Evolutionary conservation across 2,888 invertebrate genomes (phyloP).

Genomic region (Acleris emargana): DNA sequence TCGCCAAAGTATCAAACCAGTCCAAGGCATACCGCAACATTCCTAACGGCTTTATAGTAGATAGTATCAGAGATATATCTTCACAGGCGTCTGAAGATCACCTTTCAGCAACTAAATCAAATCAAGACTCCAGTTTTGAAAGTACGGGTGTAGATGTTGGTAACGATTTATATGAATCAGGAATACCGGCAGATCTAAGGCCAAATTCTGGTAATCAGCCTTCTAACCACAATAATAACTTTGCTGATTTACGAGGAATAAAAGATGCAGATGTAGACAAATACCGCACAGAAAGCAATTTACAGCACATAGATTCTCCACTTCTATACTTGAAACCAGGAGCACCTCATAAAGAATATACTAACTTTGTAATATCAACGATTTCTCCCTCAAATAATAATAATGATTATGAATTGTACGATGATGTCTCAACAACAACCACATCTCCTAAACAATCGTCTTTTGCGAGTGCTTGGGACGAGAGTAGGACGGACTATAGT

Average conservation of each 20-base stretch:
- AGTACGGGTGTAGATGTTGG: slow-evolving; percentile 66
- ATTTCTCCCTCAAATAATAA: slow-evolving; percentile 59
- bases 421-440: slow-evolving; percentile 64
- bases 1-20: slow-evolving; percentile 59
- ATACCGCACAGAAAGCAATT: slow-evolving; percentile 72
- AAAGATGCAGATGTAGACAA: slow-evolving; percentile 75
- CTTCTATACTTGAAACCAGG: slow-evolving; percentile 79
- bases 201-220: slow-evolving; percentile 48
- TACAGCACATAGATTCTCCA: slow-evolving; percentile 84
- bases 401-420: slow-evolving; percentile 72
- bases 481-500: slow-evolving; percentile 58
- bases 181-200: slow-evolving; percentile 59
- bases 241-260: slow-evolving; percentile 72
- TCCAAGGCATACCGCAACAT: slow-evolving; percentile 73
- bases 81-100: slow-evolving; percentile 80
- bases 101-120: slow-evolving; percentile 69
- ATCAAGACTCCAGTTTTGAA: slow-evolving; percentile 73
- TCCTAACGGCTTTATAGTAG: slow-evolving; percentile 64
- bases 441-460: slow-evolving; percentile 49
- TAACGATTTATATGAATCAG: slow-evolving; percentile 66
- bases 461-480: slow-evolving; percentile 56
- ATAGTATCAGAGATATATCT: slow-evolving; percentile 77
- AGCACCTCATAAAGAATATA: slow-evolving; percentile 81
- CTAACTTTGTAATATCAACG: slow-evolving; percentile 64
- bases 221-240: slow-evolving; percentile 62